Evolutionary conservation across 23 tunicate genomes (phyloP).

Genomic region (Trididemnum nubilum): DNA sequence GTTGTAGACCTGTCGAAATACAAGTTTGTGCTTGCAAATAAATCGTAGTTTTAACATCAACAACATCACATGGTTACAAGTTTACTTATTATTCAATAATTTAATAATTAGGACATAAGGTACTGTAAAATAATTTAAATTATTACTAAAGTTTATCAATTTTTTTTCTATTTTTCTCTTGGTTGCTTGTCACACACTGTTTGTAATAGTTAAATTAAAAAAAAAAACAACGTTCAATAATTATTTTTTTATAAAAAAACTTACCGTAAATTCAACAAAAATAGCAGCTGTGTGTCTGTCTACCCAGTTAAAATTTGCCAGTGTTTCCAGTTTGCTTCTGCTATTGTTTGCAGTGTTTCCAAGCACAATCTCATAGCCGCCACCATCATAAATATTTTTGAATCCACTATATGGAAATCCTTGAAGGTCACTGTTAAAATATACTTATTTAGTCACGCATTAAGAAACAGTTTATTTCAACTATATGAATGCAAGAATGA

Average conservation of each 20-base stretch:
- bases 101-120: too few species aligned
- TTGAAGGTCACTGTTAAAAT: conserved; percentile 49
- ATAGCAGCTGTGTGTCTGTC: conserved; percentile 71
- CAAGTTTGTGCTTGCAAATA: not conserved
- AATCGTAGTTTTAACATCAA: not conserved
- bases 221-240: too few species aligned
- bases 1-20: conserved; percentile 80
- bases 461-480: too few species aligned
- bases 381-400: conserved; percentile 70
- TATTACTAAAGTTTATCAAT: too few species aligned
- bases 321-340: conserved; percentile 30
- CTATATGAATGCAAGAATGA: too few species aligned
- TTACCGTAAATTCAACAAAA: conserved; percentile 77
- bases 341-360: conserved; percentile 61
- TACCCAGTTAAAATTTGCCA: conserved; percentile 55
- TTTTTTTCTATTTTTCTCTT: too few species aligned
- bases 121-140: too few species aligned
- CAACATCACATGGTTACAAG: too few species aligned
- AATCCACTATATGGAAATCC: conserved; percentile 66
- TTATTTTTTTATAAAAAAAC: too few species aligned
- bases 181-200: too few species aligned
- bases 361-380: conserved; percentile 78
- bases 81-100: too few species aligned
- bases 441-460: not conserved
- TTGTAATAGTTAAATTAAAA: too few species aligned